Base-by-base conservation (phyloP, 1,140 invertebrate genomes). In the Limonius californicus region DNA sequence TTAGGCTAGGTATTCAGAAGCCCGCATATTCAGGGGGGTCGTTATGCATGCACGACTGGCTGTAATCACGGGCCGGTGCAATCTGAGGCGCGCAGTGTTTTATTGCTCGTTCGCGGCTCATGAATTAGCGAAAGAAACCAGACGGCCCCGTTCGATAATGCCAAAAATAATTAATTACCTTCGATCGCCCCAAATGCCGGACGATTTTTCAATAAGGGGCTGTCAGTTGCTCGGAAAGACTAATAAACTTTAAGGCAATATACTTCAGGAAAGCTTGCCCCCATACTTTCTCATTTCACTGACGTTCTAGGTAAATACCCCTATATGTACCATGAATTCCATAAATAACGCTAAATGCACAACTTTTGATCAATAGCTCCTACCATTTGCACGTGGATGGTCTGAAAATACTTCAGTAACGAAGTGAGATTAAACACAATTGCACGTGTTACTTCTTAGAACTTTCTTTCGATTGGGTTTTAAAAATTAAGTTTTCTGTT, bases 131-230 rank as follows among this genome's bases (percentile, higher is more conserved):
- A 69, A 70, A 73, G 70, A 74, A 75, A 70, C 66, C 72, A 73
- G 72, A 76, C 71, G 68, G 65, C 63, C 21, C 58, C 62, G 72
- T 65, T 75, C 73, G 73, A 75, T 75, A 75, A 74, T 67, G 73
- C 74, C 73, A 73, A 74, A 75, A 75, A 76, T 76, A 76, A 76
- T 76, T 76, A 76, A 76, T 76, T 75, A 75, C 73, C 70, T 68
- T 72, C 72, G 71, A 72, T 73, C 72, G 69, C 66, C 59, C 35
- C 35, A 39, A 39, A 39, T 39, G 35, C 66, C 62, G 70, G 70
- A 69, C 72, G 72, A 74, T 74, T 74, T 74, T 74, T 74, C 70
- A 74, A 74, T 74, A 74, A 74, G 70, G 61, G 70, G 68, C 72
- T 73, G 71, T 73, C 71, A 73, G 71, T 68, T 71, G 66, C 65